These are phyloP conservation scores for Cryptocheilus praepositus DNA, from an alignment of 2,888 invertebrate species.

Conservation along the genomic window DNA sequence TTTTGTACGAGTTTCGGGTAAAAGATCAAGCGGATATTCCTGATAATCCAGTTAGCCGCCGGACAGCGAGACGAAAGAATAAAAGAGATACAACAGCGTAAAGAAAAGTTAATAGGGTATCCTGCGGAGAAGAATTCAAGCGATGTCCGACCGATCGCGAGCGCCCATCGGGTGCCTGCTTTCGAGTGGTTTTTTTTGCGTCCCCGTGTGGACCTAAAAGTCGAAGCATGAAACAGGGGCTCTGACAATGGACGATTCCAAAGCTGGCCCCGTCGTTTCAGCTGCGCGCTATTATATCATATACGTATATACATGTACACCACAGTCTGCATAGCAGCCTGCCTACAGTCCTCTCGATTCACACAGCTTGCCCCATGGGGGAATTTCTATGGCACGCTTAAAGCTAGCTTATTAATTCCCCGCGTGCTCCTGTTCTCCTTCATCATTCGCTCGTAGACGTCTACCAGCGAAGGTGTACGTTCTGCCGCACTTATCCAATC, in stretches of 20 bases:
- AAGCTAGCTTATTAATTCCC: constrained; percentile 72
- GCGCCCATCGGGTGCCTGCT: constrained; percentile 38
- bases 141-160: constrained; percentile 41
- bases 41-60: constrained; percentile 59
- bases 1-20: constrained; percentile 25
- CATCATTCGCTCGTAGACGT: constrained; percentile 10
- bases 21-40: constrained; percentile 62
- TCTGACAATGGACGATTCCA: constrained; percentile 45
- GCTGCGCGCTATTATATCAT: constrained; percentile 69
- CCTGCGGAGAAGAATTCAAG: constrained; percentile 51
- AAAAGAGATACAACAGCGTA: constrained; percentile 9
- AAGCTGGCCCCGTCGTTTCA: constrained; percentile 50
- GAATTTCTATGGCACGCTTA: constrained; percentile 50
- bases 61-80: constrained; percentile 39
- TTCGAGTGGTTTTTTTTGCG: constrained; percentile 16
- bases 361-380: constrained; percentile 35
- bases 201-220: constrained; percentile 35
- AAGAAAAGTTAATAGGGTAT: constrained; percentile 55
- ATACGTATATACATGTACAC: constrained; percentile 39
- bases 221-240: constrained; percentile 20
- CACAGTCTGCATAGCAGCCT: constrained; percentile 39
- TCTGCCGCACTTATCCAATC: too few relatives aligned
- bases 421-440: constrained; percentile 49
- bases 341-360: constrained; percentile 39
- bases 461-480: not conserved